phyloP scores from a whole-genome alignment of 1,140 invertebrate genomes.

The Dendroctonus ponderosae region DNA sequence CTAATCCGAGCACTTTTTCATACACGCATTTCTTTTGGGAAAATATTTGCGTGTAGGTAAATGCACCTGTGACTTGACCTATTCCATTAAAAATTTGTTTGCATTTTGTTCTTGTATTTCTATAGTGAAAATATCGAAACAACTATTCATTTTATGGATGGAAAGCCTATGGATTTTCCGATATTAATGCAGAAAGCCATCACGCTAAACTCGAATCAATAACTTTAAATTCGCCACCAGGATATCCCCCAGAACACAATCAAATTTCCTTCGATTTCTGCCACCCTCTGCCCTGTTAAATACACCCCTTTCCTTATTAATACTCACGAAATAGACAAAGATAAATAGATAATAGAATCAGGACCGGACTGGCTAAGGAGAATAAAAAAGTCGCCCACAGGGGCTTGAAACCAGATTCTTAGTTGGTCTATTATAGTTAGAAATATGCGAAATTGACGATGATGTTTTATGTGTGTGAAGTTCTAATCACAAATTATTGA shows the following conservation, averaged over 20 bases:
- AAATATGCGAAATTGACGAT: no score
- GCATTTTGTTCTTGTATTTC: no score
- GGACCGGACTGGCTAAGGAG: neutral
- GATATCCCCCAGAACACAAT: slow-evolving; percentile 25
- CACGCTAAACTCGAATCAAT: slow-evolving; percentile 28
- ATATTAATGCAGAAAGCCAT: slow-evolving; percentile 14
- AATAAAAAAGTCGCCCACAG: no score
- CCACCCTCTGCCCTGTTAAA: slow-evolving; percentile 2
- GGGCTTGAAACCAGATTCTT: no score
- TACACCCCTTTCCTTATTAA: slow-evolving; percentile 11
- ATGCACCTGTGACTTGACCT: no score
- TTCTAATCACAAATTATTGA: no score
- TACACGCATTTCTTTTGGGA: no score
- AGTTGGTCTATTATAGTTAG: no score
- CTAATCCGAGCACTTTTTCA: no score
- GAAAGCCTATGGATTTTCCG: slow-evolving; percentile 3
- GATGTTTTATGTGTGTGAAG: no score
- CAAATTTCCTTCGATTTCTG: slow-evolving; percentile 30
- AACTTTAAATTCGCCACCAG: slow-evolving; percentile 25
- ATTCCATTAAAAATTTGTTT: no score
- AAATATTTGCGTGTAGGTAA: no score
- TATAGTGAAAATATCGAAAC: neutral
- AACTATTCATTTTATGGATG: neutral
- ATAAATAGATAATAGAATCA: slow-evolving; percentile 8
- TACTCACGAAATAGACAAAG: slow-evolving; percentile 12